Conservation (phyloP, 2,888 invertebrate genomes). For the Entomobrya proxima region DNA sequence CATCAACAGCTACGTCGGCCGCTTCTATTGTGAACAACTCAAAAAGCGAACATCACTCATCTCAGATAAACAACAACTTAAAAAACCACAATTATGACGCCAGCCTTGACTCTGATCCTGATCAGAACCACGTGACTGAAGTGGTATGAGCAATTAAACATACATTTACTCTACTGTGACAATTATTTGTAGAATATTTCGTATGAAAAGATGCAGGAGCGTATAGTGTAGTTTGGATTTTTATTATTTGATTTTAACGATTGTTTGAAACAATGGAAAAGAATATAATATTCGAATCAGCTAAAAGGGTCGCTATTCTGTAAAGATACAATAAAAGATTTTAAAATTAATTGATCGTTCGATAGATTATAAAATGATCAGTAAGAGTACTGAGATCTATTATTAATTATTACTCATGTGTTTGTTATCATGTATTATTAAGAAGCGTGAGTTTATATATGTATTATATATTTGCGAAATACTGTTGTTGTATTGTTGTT, state of each 20-base stretch:
- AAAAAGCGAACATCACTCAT: constrained; percentile 56
- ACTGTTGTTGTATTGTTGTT: constrained; percentile 59
- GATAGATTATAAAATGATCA: no score
- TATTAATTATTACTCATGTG: background rate
- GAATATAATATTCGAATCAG: no score
- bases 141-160: constrained; percentile 60
- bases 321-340: no score
- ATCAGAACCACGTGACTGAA: constrained; percentile 67
- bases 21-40: constrained; percentile 53
- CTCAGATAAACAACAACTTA: constrained; percentile 62
- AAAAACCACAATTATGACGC: constrained; percentile 61
- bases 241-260: no score
- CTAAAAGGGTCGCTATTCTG: no score
- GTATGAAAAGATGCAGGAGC: background rate
- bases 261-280: no score
- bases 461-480: constrained; percentile 50
- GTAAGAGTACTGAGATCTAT: background rate
- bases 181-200: constrained; percentile 26
- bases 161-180: constrained; percentile 31
- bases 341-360: no score
- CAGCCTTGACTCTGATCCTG: constrained; percentile 65
- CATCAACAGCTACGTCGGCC: constrained; percentile 45
- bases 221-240: background rate
- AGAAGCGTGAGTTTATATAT: constrained; percentile 31
- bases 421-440: background rate